These are phyloP conservation scores for Ceratina australensis DNA, from an alignment of 1,140 invertebrate species.

Conservation along the genomic window DNA sequence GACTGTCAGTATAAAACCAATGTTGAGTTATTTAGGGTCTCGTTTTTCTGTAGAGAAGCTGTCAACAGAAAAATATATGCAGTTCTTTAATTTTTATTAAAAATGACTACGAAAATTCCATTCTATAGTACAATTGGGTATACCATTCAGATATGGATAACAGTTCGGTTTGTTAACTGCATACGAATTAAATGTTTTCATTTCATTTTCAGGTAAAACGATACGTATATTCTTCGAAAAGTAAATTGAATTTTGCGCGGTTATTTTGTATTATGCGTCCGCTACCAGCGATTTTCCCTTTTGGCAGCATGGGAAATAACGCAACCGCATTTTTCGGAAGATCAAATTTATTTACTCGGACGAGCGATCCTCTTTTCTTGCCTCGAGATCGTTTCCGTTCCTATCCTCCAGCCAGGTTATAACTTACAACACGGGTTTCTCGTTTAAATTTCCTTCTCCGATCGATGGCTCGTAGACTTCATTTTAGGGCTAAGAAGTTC, in stretches of 20 bases:
- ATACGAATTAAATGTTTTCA: too few species aligned
- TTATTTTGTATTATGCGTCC: not conserved
- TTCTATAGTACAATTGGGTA: too few species aligned
- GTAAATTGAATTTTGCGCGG: not conserved
- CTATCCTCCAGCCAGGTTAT: not conserved
- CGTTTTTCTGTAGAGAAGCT: not conserved
- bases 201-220: not conserved
- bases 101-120: not conserved
- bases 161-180: too few species aligned
- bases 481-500: not conserved
- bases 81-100: not conserved
- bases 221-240: not conserved
- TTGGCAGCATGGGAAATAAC: not conserved
- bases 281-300: too few species aligned
- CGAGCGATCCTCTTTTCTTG: not conserved
- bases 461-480: not conserved
- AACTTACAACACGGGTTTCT: slow-evolving; percentile 2
- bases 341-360: not conserved
- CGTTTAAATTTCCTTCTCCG: slow-evolving; percentile 5
- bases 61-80: not conserved
- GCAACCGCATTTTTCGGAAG: not conserved
- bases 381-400: not conserved
- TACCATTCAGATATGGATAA: too few species aligned
- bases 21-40: not conserved
- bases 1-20: not conserved